Evolutionary conservation across 2,888 invertebrate genomes (phyloP).

Genomic region (Orthonevra nobilis): DNA sequence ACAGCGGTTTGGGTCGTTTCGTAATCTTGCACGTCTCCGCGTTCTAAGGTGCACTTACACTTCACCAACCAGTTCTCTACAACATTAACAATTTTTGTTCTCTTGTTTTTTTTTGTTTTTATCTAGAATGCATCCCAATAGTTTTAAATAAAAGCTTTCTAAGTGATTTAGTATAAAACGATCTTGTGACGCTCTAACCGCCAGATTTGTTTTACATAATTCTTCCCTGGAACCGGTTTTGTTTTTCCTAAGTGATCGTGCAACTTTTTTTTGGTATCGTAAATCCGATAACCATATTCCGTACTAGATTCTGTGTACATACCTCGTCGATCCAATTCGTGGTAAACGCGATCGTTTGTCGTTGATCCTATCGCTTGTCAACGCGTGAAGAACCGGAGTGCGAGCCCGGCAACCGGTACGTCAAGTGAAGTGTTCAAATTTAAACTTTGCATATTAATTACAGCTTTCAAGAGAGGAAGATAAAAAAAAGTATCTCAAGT

Average conservation of each 20-base stretch:
- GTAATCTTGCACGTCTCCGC: slow-evolving; percentile 1
- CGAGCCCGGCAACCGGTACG: neutral
- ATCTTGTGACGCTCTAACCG: slow-evolving; percentile 6
- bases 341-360: slow-evolving; percentile 40
- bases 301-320: slow-evolving; percentile 28
- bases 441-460: no score
- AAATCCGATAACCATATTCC: slow-evolving; percentile 6
- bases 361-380: slow-evolving; percentile 52
- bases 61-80: slow-evolving; percentile 42
- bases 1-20: slow-evolving; percentile 31
- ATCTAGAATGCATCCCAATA: slow-evolving; percentile 4
- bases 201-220: neutral
- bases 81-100: no score
- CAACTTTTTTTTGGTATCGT: slow-evolving; percentile 21
- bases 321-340: slow-evolving; percentile 27
- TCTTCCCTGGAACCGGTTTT: slow-evolving; percentile 52
- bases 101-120: no score
- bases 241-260: slow-evolving; percentile 38
- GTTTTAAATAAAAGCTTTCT: no score
- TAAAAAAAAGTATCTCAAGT: no score
- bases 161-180: slow-evolving; percentile 30
- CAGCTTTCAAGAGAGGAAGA: no score
- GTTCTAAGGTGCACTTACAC: slow-evolving; percentile 3
- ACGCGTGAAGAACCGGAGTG: neutral
- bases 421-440: neutral